Evolutionary conservation across 2,113 vertebrate genomes (phyloP).

Genomic region (Nicator chloris): DNA sequence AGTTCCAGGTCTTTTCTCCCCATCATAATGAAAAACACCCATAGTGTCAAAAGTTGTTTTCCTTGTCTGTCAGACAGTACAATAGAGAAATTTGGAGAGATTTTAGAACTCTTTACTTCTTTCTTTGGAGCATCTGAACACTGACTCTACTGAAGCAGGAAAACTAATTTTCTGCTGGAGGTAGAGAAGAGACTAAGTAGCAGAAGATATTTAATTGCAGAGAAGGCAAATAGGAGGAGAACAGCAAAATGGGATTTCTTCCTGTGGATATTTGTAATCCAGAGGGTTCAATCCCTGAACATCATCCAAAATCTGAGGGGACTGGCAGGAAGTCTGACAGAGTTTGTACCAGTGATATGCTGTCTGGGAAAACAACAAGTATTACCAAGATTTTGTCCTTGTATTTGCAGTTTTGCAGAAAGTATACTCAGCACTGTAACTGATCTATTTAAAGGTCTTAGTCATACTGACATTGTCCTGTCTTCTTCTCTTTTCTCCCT

Average conservation of each 20-base stretch:
- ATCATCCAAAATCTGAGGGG: background rate
- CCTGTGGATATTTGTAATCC: background rate
- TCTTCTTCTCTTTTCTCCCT: background rate
- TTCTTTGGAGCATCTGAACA: background rate
- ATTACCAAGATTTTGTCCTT: background rate
- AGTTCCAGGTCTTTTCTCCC: background rate
- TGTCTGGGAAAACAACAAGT: background rate
- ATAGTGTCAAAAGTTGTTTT: background rate
- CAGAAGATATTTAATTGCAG: background rate
- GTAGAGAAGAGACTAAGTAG: background rate
- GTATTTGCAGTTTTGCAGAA: background rate
- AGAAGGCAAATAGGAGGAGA: background rate
- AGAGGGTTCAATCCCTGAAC: background rate
- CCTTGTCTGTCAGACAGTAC: background rate
- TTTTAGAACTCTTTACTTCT: slow-evolving; percentile 13
- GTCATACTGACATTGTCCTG: background rate
- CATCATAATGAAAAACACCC: background rate
- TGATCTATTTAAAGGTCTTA: background rate
- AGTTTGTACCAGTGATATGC: background rate
- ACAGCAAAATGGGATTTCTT: background rate
- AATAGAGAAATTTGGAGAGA: background rate
- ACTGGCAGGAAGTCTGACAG: background rate
- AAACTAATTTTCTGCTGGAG: background rate
- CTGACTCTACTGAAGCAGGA: background rate
- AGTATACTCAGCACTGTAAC: background rate